These are phyloP conservation scores for Perca fluviatilis DNA, from an alignment of 2,113 vertebrate species.

Conservation along the genomic window DNA sequence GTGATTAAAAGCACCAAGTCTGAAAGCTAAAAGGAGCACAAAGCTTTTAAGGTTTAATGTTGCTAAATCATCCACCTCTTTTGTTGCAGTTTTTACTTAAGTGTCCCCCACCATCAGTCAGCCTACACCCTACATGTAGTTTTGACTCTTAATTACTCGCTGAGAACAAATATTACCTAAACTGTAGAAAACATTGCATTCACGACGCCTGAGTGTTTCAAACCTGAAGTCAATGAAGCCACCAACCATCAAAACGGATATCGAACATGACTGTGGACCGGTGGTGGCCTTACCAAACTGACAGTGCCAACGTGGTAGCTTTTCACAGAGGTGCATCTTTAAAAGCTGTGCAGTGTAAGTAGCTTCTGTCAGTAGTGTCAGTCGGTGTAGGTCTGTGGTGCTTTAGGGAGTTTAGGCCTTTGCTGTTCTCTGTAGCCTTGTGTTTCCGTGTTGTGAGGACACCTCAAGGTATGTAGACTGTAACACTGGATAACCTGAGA, in stretches of 20 bases:
- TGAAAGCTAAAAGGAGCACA: conserved; percentile 39
- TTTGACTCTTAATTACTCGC: not conserved
- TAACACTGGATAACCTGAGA: conserved; percentile 69
- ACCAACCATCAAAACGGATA: conserved; percentile 22
- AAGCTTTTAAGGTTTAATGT: conserved; percentile 29
- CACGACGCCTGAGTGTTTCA: conserved; percentile 37
- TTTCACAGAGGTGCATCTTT: conserved; percentile 36
- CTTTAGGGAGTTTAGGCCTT: conserved; percentile 63
- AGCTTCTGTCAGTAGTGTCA: conserved; percentile 66
- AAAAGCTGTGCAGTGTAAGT: conserved; percentile 67
- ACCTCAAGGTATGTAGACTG: conserved; percentile 58
- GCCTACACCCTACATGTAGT: not conserved
- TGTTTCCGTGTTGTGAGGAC: conserved; percentile 67
- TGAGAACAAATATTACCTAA: conserved; percentile 47
- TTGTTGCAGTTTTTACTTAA: conserved; percentile 10
- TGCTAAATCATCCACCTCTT: conserved; percentile 4
- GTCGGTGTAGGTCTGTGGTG: conserved; percentile 50
- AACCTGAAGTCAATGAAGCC: conserved; percentile 44
- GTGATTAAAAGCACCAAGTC: conserved; percentile 34
- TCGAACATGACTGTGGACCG: conserved; percentile 30
- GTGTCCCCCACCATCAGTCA: conserved; percentile 6
- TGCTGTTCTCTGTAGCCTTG: conserved; percentile 70
- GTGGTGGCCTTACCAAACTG: conserved; percentile 67
- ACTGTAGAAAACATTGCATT: conserved; percentile 48
- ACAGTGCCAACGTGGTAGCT: conserved; percentile 62